Base-by-base conservation (phyloP, 1,140 invertebrate genomes). In the Camponotus pennsylvanicus region DNA sequence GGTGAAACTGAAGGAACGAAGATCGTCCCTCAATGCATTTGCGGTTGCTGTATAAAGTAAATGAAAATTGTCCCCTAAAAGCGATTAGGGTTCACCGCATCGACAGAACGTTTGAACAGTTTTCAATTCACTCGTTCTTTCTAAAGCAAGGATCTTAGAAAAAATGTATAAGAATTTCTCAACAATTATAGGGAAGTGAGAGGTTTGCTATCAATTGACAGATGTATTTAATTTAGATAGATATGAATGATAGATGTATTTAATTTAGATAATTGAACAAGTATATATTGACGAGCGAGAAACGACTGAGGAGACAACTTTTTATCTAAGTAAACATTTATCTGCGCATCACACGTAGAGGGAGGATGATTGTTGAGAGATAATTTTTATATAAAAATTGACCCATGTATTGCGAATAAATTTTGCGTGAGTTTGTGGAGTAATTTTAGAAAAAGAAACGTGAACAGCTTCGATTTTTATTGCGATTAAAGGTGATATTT, bases 1-100 rank as follows among this genome's bases (percentile, higher is more conserved):
- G 79, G 79, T 61, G 55, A 75, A 75, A 75, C 67, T 70, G 42
- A 83, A 69, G 55, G 40, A 73, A 69, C 40, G 40, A 83, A 83
- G 63, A 83, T 49, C 21, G 67, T 34, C 55, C 55, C 42, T 75
- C 75, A 73, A 82, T 73, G 34, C n/a, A 73, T 49, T 63, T 83
- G 79, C 55, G 79, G 79, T 83, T n/a, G 18, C 57, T 40, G 8
- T 37, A 32, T 32, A 75, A 32, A 55, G 27, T 27, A 27, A 27
- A 40, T 63, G 32, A 18, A 83, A 70, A 73, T 83, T 83, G 69
- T 83, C 69, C 4, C 37, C 40, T 18, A 61, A 3, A 66, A 42
- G 59, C 11, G 69, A 82, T 83, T 49, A 61, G 42, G 40, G 55
- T 45, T 73, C 40, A 40, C n/a, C 49, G 49, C 11, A 45, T 61